These are phyloP conservation scores for Xylocampa areola DNA, from an alignment of 2,888 invertebrate species.

Conservation along the genomic window DNA sequence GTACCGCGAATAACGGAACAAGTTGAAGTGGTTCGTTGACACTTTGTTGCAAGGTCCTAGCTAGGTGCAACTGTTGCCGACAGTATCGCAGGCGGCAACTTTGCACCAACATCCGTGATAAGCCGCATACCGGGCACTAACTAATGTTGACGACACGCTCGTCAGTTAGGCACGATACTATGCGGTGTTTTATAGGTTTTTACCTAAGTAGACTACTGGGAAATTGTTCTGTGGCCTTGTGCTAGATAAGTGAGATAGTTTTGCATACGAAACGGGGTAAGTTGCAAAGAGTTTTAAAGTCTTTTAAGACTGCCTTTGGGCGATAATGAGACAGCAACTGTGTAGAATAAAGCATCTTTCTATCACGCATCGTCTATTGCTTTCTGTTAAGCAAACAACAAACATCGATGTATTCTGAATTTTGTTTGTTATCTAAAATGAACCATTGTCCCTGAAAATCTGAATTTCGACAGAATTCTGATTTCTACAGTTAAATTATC, in stretches of 20 bases:
- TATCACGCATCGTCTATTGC: too few species aligned
- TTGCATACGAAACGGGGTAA: slow-evolving; percentile 7
- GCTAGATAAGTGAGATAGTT: slow-evolving; percentile 13
- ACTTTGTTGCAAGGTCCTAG: slow-evolving; percentile 81
- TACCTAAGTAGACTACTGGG: slow-evolving; percentile 10
- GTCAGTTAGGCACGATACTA: slow-evolving; percentile 28
- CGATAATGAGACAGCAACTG: neutral
- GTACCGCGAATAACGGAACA: slow-evolving; percentile 63
- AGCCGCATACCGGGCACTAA: slow-evolving; percentile 60
- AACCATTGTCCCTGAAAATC: neutral
- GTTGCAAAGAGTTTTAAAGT: slow-evolving; percentile 8
- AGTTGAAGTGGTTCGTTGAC: slow-evolving; percentile 79
- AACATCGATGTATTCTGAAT: too few species aligned
- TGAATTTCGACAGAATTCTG: neutral
- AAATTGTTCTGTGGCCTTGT: slow-evolving; percentile 17
- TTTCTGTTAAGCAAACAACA: too few species aligned
- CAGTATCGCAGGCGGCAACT: slow-evolving; percentile 65
- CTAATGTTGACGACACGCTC: slow-evolving; percentile 50
- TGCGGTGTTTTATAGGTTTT: slow-evolving; percentile 26
- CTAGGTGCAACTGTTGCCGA: slow-evolving; percentile 72
- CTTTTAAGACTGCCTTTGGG: neutral
- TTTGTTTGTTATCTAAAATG: too few species aligned
- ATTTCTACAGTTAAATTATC: neutral
- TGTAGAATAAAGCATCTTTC: neutral
- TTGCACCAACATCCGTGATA: slow-evolving; percentile 67